A percentile compares a stretch with the other conserved stretches of the same genome.
phyloP scores from a whole-genome alignment of 2,113 vertebrate genomes.

The Catharus fuscescens region DNA sequence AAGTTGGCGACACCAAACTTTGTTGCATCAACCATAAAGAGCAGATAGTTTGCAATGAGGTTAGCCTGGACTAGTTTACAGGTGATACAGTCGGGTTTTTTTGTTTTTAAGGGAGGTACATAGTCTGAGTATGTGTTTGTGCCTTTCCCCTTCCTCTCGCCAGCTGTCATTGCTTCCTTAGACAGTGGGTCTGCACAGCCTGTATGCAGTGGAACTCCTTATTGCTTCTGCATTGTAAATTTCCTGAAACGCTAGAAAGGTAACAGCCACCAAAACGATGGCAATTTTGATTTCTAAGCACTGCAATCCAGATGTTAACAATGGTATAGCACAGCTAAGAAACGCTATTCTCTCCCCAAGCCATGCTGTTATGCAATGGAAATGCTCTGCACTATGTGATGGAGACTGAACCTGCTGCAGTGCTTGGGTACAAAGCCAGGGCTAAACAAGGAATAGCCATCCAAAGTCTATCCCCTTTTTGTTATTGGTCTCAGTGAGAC shows the following conservation, averaged over 20 bases:
- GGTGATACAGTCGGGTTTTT: not conserved
- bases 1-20: accelerated
- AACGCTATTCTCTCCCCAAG: not conserved
- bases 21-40: not conserved
- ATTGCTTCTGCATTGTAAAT: not conserved
- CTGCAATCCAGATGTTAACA: slow-evolving; percentile 26
- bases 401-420: not conserved
- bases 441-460: not conserved
- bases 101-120: not conserved
- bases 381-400: not conserved
- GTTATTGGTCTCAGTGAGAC: not conserved
- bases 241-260: not conserved
- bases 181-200: not conserved
- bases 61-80: not conserved
- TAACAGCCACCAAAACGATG: not conserved
- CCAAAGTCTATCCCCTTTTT: not conserved
- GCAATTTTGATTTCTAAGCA: not conserved
- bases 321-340: not conserved
- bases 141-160: not conserved
- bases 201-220: not conserved
- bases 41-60: not conserved
- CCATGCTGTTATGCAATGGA: not conserved
- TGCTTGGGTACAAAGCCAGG: not conserved
- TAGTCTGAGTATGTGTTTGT: not conserved
- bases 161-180: not conserved